A percentile compares a stretch with the other conserved stretches of the same genome.
These are phyloP conservation scores for rabbit (Oryctolagus cuniculus) DNA, from an alignment of 2,113 vertebrate genomes.

Conservation along the genomic window mOryCun1.1 NC_091440.1:101234001-101234500, in stretches of 20 bases:
- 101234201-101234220: neutral
- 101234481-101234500: neutral
- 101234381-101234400: neutral
- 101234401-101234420: neutral
- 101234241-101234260: neutral
- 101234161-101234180: neutral
- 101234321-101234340: neutral
- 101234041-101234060: neutral
- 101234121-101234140: neutral
- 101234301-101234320: neutral
- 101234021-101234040: too few relatives aligned
- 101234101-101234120: neutral
- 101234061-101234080: neutral
- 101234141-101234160: neutral
- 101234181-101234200: neutral
- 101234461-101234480: neutral
- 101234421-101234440: neutral
- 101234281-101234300: neutral
- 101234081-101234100: conserved; percentile 11
- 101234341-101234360: neutral
- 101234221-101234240: neutral
- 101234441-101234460: neutral
- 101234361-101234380: neutral
- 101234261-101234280: neutral
- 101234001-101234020: too few relatives aligned